Base-by-base conservation (phyloP, 2,888 invertebrate species). In the Synergus umbraculus region DNA sequence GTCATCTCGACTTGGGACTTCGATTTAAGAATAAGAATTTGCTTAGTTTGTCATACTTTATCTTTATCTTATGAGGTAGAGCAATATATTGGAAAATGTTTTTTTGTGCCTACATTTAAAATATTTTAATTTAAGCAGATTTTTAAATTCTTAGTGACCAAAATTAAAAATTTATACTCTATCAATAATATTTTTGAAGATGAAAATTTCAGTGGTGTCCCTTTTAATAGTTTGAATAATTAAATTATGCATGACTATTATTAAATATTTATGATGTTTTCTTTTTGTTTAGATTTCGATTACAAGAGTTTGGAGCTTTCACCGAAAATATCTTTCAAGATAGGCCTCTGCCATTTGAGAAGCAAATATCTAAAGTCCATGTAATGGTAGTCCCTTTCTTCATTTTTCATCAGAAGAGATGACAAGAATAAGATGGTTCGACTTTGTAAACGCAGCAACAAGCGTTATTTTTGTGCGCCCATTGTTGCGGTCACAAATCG, bases 401-500 rank as follows among this genome's bases (percentile, higher is more conserved):
- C 43, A 18, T 67, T 67, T 41, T 54, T 54, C 60, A 60, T 60
- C 22, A 22, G 4, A 60, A 60, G 4, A 60, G 73, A 49, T 73
- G 73, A 54, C 29, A 73, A 73, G 49, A 73, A 82, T 83, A 78
- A 81, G 81, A 81, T 83, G 76, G 84, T 85, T 85, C 84, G 82
- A 84, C 78, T 86, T 86, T 87, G 90, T 82, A 89, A 91, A 87
- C 90, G 88, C 88, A 91, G 88, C 90, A 89, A 92, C 88, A 92
- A 91, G 92, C 91, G 91, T 82, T 83, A 81, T 69, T 67, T 44
- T 81, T 80, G 82, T 80, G 82, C 92, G 92, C 92, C 92, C 92
- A 92, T 92, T 92, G 90, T 92, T 92, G 92, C 92, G 92, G 93
- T 93, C 93, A 93, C 93, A 93, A 93, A 92, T 86, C 90, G 89